Percentiles rank a stretch among this genome's conserved stretches.
Evolutionary conservation across 2,888 invertebrate genomes (phyloP).

Genomic region (Rhodophaea formosa): DNA sequence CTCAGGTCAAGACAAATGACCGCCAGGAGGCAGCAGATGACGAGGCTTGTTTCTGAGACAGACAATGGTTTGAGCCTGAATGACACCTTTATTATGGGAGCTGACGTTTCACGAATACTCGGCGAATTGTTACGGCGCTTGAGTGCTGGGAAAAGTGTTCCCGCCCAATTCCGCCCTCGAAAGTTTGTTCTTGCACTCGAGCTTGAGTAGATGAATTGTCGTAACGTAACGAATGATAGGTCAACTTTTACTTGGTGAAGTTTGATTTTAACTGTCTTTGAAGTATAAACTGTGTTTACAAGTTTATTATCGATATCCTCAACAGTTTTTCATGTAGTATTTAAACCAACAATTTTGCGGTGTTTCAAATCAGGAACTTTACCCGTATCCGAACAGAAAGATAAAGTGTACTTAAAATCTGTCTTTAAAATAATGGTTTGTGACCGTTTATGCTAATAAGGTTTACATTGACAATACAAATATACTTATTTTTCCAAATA

Average conservation of each 20-base stretch:
- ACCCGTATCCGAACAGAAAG: no score
- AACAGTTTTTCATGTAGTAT: no score
- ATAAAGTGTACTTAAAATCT: no score
- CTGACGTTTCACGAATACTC: conserved; percentile 64
- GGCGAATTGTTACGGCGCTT: conserved; percentile 49
- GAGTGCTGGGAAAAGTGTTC: conserved; percentile 44
- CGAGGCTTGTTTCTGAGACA: conserved; percentile 44
- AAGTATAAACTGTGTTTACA: no score
- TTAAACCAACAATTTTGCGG: no score
- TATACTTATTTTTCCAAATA: no score
- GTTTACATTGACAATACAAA: no score
- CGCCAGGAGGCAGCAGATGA: conserved; percentile 31
- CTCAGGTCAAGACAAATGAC: conserved; percentile 38
- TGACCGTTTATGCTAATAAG: no score
- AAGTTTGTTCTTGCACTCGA: conserved; percentile 34
- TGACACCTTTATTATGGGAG: conserved; percentile 68
- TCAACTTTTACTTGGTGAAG: conserved; percentile 35
- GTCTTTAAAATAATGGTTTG: no score
- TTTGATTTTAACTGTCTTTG: no score
- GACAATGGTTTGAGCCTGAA: conserved; percentile 60
- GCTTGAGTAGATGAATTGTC: conserved; percentile 30
- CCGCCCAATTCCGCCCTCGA: conserved; percentile 32
- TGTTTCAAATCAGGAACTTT: no score
- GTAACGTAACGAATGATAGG: conserved; percentile 32
- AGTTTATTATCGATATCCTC: no score